Evolutionary conservation across 2,888 invertebrate genomes (phyloP).

Genomic region (Aplocera efformata): DNA sequence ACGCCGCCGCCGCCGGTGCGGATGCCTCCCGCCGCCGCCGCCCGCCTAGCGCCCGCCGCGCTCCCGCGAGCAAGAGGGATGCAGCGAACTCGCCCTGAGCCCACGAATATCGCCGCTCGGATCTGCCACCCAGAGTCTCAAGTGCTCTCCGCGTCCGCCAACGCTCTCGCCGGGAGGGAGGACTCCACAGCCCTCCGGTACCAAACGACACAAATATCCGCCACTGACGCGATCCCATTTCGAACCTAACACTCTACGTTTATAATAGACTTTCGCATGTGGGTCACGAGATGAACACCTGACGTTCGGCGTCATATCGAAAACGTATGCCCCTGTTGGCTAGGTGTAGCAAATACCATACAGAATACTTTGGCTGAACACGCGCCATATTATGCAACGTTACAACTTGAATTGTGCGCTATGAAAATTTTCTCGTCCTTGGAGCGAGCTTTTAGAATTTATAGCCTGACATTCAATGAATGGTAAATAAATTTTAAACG

Average conservation of each 20-base stretch:
- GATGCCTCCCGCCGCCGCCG: conserved; percentile 67
- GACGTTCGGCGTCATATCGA: conserved; percentile 77
- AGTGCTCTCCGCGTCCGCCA: conserved; percentile 63
- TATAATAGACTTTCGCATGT: conserved; percentile 50
- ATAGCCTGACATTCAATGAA: conserved; percentile 6
- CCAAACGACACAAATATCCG: conserved; percentile 48
- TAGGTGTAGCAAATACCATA: conserved; percentile 79
- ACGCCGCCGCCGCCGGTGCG: conserved; percentile 49
- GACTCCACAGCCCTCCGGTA: conserved; percentile 48
- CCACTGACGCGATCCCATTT: conserved; percentile 34
- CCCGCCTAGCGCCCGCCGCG: conserved; percentile 50
- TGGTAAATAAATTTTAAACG: no score
- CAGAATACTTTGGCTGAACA: conserved; percentile 79
- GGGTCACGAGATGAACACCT: conserved; percentile 70
- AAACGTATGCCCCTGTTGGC: conserved; percentile 78
- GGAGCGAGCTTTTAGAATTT: conserved; percentile 53
- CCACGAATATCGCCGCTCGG: conserved; percentile 72
- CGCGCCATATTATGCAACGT: conserved; percentile 77
- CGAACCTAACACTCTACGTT: conserved; percentile 39
- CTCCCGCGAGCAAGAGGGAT: conserved; percentile 71
- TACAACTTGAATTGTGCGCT: conserved; percentile 69
- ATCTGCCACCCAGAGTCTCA: conserved; percentile 69
- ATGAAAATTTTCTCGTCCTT: conserved; percentile 62
- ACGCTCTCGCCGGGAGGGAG: conserved; percentile 70
- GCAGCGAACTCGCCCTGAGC: conserved; percentile 59